Evolutionary conservation across 2,888 invertebrate species (phyloP), one percentile per base, ranked within the genome.

Genomic region (Malachius bipustulatus): DNA sequence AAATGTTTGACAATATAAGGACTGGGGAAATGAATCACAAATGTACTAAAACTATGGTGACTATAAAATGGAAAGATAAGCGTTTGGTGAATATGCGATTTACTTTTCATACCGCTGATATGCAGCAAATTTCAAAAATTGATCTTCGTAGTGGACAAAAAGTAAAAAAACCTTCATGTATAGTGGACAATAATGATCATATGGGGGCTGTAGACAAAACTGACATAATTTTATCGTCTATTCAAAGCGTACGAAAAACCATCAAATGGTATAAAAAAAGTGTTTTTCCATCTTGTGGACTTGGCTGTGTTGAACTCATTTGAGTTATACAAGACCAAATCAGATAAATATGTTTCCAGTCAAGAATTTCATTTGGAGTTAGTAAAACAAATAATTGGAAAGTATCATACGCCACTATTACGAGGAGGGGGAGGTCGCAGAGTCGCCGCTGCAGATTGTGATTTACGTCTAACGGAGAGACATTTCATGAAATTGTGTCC

Each of bases 41-140:
- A 2, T 8, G 12, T 24, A 32, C 37, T 28, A 26, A 38, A 15
- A 39, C 37, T 30, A 14, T 53, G 14, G n/a, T 52, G 12, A 47
- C 46, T 4, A 30, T 51, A 26, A 54, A 56, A 43, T 55, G 55
- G 52, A 33, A 37, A 19, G 51, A 57, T 32, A 54, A 52, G 36
- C 30, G 48, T 30, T 47, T 52, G 19, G 50, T 54, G 4, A 27
- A 35, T 27, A 47, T 48, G 45, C 36, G 31, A 34, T 32, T 24
- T 28, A 42, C 36, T 40, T 45, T 14, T 34, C 24, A 19, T n/a
- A 19, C 24, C 6, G 6, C 24, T 8, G 24, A 19, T 8, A 19
- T 19, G 24, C 6, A 19, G 24, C 31, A 27, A 14, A 44, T 40
- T 24, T 26, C 36, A 26, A n/a, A 44, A 38, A 36, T 28, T 6